These are phyloP conservation scores for Ophion slaviceki DNA, from an alignment of 2,888 invertebrate species.

Conservation along the genomic window DNA sequence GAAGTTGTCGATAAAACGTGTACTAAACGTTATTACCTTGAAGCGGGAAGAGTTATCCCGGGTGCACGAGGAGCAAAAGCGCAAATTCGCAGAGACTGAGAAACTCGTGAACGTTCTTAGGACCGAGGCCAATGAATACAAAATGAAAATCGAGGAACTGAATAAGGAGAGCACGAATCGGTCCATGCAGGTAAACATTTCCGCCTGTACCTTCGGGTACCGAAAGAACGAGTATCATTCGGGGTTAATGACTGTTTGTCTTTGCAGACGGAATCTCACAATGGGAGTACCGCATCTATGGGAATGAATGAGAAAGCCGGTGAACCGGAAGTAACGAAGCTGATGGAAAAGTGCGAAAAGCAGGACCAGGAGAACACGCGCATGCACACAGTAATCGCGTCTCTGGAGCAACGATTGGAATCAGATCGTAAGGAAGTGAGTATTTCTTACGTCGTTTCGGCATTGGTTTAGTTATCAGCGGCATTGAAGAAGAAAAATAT, in stretches of 20 bases:
- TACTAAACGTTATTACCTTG: constrained; percentile 86
- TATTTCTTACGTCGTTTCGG: not conserved
- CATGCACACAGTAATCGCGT: constrained; percentile 35
- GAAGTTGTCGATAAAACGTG: constrained; percentile 88
- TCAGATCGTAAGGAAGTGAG: constrained; percentile 21
- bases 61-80: constrained; percentile 87
- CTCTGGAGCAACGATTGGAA: constrained; percentile 64
- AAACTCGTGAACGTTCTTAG: constrained; percentile 84
- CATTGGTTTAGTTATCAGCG: not conserved
- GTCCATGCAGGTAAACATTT: constrained; percentile 49
- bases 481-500: constrained; percentile 46
- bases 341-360: constrained; percentile 58
- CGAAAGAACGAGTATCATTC: not conserved
- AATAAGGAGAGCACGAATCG: constrained; percentile 21
- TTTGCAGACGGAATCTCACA: constrained; percentile 30
- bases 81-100: constrained; percentile 88
- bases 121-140: constrained; percentile 78
- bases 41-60: constrained; percentile 88
- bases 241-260: not conserved
- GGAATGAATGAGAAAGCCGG: not conserved
- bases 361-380: constrained; percentile 54
- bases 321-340: constrained; percentile 25
- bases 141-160: constrained; percentile 60
- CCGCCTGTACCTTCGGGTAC: not conserved
- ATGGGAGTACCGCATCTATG: not conserved